Evolutionary conservation across 2,888 invertebrate species (phyloP).

Genomic region (Stenchaetothrips biformis): DNA sequence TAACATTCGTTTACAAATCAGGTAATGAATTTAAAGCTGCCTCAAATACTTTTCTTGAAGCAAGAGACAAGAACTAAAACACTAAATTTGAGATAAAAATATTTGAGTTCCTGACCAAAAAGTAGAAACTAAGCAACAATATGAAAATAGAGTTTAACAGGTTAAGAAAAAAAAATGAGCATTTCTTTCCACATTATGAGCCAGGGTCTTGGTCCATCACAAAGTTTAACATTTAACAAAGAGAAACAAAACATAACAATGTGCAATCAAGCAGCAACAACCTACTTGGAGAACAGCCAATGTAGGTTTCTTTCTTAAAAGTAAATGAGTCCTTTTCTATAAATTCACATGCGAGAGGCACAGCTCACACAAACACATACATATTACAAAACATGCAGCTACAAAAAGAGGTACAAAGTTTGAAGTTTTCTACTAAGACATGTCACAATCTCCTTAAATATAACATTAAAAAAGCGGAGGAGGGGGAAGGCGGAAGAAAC

Average conservation of each 20-base stretch:
- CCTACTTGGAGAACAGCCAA: not conserved
- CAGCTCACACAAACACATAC: no score
- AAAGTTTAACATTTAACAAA: not conserved
- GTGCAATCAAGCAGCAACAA: not conserved
- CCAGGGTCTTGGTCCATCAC: constrained; percentile 4
- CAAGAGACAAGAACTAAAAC: no score
- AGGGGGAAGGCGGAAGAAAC: not conserved
- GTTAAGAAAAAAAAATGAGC: not conserved
- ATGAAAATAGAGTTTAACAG: not conserved
- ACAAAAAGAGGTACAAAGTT: constrained; percentile 15
- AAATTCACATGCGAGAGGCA: no score
- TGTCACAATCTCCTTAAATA: not conserved
- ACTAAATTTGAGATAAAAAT: no score
- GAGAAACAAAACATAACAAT: not conserved
- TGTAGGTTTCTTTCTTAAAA: no score
- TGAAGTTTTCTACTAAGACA: no score
- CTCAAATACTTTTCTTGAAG: no score
- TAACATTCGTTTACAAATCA: no score
- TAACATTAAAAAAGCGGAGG: not conserved
- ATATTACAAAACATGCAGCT: not conserved
- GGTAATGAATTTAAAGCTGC: no score
- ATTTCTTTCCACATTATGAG: not conserved
- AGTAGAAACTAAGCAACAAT: not conserved
- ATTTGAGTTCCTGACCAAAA: not conserved
- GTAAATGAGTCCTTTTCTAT: no score